Conservation (phyloP, 64 coral and sea anemone species). For the Porites australiensis region DNA sequence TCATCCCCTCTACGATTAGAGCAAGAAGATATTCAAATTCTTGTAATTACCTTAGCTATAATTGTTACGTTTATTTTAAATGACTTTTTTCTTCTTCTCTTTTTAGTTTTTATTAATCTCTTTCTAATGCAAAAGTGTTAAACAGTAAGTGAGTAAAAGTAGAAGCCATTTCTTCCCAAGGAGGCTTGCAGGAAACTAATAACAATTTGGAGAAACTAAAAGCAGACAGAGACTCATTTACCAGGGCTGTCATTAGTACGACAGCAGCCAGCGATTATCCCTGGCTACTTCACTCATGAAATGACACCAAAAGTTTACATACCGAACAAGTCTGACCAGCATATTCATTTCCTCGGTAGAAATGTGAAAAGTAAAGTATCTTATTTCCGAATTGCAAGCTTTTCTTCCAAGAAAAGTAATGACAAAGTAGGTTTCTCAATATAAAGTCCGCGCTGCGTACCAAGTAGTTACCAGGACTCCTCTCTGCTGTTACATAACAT, state of each 20-base stretch:
- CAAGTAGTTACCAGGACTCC: constrained; percentile 21
- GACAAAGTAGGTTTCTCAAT: constrained; percentile 22
- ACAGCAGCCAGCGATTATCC: constrained; percentile 26
- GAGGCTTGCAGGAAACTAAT: background rate
- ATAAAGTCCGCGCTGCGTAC: background rate
- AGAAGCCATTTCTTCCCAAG: background rate
- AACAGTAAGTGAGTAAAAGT: too few species aligned
- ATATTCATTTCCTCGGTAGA: constrained; percentile 22
- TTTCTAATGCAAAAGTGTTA: too few species aligned
- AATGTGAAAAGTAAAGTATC: constrained; percentile 27
- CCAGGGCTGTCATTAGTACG: constrained; percentile 43
- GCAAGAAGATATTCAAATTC: too few species aligned
- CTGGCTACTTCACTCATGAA: constrained; percentile 12
- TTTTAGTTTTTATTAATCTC: too few species aligned
- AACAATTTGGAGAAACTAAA: constrained; percentile 4
- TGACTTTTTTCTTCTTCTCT: too few species aligned
- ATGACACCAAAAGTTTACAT: constrained; percentile 26
- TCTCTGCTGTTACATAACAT: constrained; percentile 22
- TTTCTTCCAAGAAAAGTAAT: constrained; percentile 27
- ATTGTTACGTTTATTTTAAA: too few species aligned
- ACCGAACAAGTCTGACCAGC: constrained; percentile 30
- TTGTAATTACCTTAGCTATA: too few species aligned
- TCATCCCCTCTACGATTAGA: too few species aligned
- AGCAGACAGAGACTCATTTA: constrained; percentile 12
- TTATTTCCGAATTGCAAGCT: constrained; percentile 23